These are phyloP conservation scores for Merops nubicus DNA, from an alignment of 2,113 vertebrate species.

Conservation along the genomic window DNA sequence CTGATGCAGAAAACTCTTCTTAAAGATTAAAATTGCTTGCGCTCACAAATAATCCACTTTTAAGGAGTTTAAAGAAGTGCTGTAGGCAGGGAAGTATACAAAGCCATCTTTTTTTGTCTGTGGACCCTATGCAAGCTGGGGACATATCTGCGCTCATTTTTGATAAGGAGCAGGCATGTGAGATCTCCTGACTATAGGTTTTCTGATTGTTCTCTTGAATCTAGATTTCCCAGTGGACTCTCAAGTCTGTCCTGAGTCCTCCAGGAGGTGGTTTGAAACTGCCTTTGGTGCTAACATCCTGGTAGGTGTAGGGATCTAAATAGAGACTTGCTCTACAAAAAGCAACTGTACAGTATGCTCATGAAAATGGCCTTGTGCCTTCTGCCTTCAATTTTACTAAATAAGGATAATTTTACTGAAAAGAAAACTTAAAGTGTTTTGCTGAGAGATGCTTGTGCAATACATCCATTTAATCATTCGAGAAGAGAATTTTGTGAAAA, in stretches of 20 bases:
- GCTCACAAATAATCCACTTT: background rate
- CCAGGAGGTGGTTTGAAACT: background rate
- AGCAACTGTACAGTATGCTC: background rate
- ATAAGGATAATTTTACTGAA: background rate
- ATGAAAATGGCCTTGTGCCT: background rate
- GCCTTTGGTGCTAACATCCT: background rate
- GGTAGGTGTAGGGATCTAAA: background rate
- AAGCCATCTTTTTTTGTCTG: background rate
- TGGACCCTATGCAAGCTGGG: background rate
- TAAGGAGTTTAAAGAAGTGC: background rate
- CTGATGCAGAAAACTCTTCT: background rate
- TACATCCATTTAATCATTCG: background rate
- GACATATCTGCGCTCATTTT: background rate
- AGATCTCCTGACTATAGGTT: background rate
- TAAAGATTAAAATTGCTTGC: background rate
- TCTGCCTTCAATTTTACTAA: background rate
- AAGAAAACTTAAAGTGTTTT: background rate
- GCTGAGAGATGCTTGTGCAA: background rate
- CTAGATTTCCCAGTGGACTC: background rate
- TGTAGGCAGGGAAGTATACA: background rate
- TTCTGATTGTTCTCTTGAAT: background rate
- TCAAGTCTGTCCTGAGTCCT: background rate
- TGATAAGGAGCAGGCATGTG: background rate
- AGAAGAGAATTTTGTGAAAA: background rate
- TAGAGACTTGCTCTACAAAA: background rate